A percentile compares a stretch with the other conserved stretches of the same genome.
These are phyloP conservation scores for Syngnathus floridae DNA, from an alignment of 2,113 vertebrate species.

Conservation along the genomic window DNA sequence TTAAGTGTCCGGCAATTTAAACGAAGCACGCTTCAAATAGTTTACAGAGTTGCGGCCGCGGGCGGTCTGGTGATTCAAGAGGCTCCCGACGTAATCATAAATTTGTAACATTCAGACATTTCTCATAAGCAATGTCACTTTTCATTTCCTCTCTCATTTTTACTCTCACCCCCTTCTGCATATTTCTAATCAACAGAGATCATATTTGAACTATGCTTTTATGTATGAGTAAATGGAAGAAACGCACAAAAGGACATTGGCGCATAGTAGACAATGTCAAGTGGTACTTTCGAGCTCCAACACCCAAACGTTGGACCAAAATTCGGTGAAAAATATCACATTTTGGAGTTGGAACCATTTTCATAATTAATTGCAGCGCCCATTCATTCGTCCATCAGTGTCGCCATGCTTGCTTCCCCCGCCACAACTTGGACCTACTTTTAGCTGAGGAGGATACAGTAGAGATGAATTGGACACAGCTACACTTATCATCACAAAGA, in stretches of 20 bases:
- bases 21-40: slow-evolving; percentile 22
- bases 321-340: not conserved
- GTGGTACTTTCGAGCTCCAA: not conserved
- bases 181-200: slow-evolving; percentile 23
- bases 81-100: slow-evolving; percentile 27
- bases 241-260: not conserved
- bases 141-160: slow-evolving; percentile 36
- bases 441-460: no score
- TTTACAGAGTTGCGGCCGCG: slow-evolving; percentile 23
- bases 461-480: no score
- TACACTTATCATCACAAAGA: no score
- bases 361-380: no score
- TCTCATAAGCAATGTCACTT: slow-evolving; percentile 44
- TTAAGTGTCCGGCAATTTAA: slow-evolving; percentile 43
- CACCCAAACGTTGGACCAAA: not conserved
- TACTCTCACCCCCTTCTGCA: slow-evolving; percentile 19
- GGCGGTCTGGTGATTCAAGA: slow-evolving; percentile 34
- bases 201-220: slow-evolving; percentile 10
- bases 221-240: slow-evolving; percentile 8
- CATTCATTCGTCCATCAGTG: no score
- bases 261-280: not conserved
- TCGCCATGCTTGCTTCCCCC: no score
- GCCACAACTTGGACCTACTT: no score
- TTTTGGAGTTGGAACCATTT: not conserved
- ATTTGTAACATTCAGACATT: slow-evolving; percentile 23